Base-by-base conservation (phyloP, 1,140 invertebrate species). In the Trypoxylus dichotomus region DNA sequence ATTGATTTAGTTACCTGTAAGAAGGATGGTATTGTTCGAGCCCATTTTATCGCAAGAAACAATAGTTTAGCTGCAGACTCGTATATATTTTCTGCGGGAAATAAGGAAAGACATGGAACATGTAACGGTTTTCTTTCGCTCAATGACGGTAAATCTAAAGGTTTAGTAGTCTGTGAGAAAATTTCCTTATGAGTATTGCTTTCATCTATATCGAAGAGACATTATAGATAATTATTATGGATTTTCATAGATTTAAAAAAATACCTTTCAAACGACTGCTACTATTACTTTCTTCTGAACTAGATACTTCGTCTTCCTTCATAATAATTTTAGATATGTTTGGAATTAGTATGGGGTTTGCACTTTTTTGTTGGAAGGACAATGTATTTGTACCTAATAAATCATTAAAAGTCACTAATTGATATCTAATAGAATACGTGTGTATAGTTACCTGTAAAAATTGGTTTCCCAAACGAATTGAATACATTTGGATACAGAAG, bases 21-120 rank as follows among this genome's bases (percentile, higher is more conserved):
- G 83, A 94, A 95, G 0, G 93, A 92, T 0, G 93, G 91, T 60
- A 95, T 92, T 74, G 90, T 92, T 79, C 91, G 89, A 0, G 94
- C 91, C 93, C 94, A 95, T 83, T 94, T 92, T 3, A 96, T 90
- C 0, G 92, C 89, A 1, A 94, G 85, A 81, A 94, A 93, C 8
- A 96, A 86, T n/a, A 96, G 84, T 83, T 94, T 94, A 1, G 93
- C 92, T 1, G 93, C 92, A 1, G 91, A 91, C 83, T 94, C 93
- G 82, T 94, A 93, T 13, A 92, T 86, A 77, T 89, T 91, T 81
- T 94, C 93, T 43, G 86, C 85, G 11, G 88, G 87, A 79, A 89
- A 85, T 25, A 89, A 82, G 37, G 85, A 85, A 41, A 85, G 63
- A 75, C 77, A 82, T 10, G 85, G 81, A 13, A 82, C 74, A n/a